Evolutionary conservation across 2,797 vertebrate species (phyloP).

Genomic region (Poeciliopsis turneri): DNA sequence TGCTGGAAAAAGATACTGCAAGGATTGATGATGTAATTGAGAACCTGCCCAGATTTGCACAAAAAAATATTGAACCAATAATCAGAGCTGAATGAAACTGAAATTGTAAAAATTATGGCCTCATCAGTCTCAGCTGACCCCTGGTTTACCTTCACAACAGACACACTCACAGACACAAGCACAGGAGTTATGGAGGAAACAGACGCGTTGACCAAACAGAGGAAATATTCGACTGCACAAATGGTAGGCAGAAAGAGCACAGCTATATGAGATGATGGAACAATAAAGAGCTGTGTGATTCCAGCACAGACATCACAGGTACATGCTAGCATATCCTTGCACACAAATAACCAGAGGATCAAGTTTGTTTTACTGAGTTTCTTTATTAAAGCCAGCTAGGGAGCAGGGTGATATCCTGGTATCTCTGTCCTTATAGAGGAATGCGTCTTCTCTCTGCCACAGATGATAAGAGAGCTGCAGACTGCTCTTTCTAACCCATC

Average conservation of each 20-base stretch:
- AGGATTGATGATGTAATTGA: conserved; percentile 31
- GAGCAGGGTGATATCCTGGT: conserved; percentile 12
- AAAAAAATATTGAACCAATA: conserved; percentile 37
- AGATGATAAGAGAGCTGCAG: conserved; percentile 20
- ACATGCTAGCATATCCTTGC: conserved; percentile 28
- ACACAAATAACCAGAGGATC: conserved; percentile 13
- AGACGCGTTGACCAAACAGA: neutral
- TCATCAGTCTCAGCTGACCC: conserved; percentile 58
- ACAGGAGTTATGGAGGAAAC: conserved; percentile 2
- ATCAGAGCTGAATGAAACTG: conserved; percentile 39
- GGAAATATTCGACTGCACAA: conserved; percentile 42
- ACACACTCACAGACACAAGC: neutral
- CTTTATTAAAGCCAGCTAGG: conserved; percentile 9
- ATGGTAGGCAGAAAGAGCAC: neutral
- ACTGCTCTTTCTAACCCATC: neutral
- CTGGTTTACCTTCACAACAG: conserved; percentile 47
- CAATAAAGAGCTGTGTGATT: conserved; percentile 30
- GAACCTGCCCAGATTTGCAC: conserved; percentile 36
- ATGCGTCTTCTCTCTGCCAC: conserved; percentile 13
- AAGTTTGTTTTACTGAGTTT: neutral
- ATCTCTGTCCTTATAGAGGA: neutral
- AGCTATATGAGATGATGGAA: conserved; percentile 3
- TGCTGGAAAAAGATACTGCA: conserved; percentile 32
- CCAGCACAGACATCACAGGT: conserved; percentile 49
- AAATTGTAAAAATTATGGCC: conserved; percentile 29